Base-by-base conservation (phyloP, 2,888 invertebrate species). In the Autographa gamma region DNA sequence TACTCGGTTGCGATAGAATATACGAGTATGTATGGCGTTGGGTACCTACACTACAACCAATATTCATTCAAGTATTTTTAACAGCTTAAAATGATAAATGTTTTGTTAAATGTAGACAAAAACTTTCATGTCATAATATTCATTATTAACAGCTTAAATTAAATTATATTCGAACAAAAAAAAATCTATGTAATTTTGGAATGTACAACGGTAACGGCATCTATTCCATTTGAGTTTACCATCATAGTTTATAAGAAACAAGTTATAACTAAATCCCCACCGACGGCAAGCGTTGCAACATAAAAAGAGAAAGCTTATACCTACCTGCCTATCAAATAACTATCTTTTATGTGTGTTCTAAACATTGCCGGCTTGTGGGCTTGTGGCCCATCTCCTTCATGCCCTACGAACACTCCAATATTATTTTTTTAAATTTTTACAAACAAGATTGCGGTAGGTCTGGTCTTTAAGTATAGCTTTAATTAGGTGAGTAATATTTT, bases 301-400 rank as follows among this genome's bases (percentile, higher is more conserved):
- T 32, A 77, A 79, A 82, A 79, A 82, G 84, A 84, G 82, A 82
- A 82, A 82, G 84, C 65, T 73, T 73, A 84, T 75, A 38, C 38
- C 38, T 38, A 11, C 11, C 38, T 38, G 11, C 9, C 38, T 9
- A 84, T 77, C 77, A 74, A 83, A 82, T 69, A 76, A 60, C 77
- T 69, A 64, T 56, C 58, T 64, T 73, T 62, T 77, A 65, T 66
- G 71, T 68, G 71, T 79, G 76, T 61, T 68, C 69, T 61, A 71
- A 79, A 64, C 56, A 62, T 34, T 48, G 56, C 25, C 78, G n/a
- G 69, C 67, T 66, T 71, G 60, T 65, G 8, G n/a, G 69, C 67
- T 66, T 71, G 60, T 65, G 8, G 38, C 2, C 11, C 9, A 38
- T 11, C 64, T 16, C 58, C 82, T 69, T 73, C 71, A 81, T 73